Conservation (phyloP, 2,888 invertebrate species). For the Agrochola lota region DNA sequence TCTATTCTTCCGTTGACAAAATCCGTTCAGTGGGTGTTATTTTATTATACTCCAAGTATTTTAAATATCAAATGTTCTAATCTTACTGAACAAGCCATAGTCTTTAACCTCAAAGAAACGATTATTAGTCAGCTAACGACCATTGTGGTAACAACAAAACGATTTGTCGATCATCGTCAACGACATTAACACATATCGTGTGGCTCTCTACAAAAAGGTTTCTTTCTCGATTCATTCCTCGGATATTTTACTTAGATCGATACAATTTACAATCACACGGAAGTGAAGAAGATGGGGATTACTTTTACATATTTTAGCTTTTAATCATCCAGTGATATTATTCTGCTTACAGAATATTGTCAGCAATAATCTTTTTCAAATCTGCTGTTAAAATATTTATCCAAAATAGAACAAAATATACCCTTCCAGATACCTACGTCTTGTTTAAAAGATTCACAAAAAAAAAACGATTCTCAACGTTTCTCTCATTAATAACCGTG, state of each 20-base stretch:
- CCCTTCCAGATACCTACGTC: no score
- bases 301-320: neutral
- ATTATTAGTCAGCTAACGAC: conserved; percentile 1
- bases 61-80: neutral
- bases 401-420: no score
- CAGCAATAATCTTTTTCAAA: no score
- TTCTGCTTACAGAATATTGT: no score
- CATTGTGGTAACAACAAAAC: conserved; percentile 4
- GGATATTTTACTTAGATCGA: conserved; percentile 1
- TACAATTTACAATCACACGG: conserved; percentile 3
- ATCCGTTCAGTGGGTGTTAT: no score
- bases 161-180: conserved; percentile 6
- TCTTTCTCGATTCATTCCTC: neutral
- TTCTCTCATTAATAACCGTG: conserved; percentile 58
- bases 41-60: neutral
- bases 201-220: conserved; percentile 15
- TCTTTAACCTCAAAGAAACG: neutral
- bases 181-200: neutral
- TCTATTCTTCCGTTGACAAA: no score
- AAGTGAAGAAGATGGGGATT: neutral
- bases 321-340: no score
- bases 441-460: no score
- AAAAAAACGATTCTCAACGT: conserved; percentile 18
- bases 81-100: neutral
- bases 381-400: no score